phyloP scores from a whole-genome alignment of 2,113 vertebrate species.

The Sakesphorus luctuosus region DNA sequence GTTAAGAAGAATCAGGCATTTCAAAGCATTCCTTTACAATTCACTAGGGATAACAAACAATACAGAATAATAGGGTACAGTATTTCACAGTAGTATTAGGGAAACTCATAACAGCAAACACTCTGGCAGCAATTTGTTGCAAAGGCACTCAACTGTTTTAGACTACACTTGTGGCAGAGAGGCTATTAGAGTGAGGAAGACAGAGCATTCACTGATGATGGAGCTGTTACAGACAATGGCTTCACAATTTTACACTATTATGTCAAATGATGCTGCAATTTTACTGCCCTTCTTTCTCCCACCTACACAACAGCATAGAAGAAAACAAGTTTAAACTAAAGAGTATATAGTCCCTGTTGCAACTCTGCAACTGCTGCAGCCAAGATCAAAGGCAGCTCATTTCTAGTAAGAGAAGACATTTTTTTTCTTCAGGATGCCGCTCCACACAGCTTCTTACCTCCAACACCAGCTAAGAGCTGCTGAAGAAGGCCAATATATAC shows the following conservation, averaged over 20 bases:
- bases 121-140: background rate
- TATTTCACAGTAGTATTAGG: background rate
- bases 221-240: background rate
- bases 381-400: background rate
- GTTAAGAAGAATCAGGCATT: background rate
- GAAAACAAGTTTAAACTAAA: background rate
- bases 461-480: conserved; percentile 89
- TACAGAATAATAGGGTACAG: background rate
- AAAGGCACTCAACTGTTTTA: background rate
- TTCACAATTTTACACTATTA: background rate
- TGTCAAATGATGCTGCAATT: background rate
- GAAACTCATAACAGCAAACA: background rate
- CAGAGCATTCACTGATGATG: background rate
- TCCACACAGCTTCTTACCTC: conserved; percentile 78
- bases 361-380: background rate
- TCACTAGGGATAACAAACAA: background rate
- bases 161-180: background rate
- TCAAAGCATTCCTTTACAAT: background rate
- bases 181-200: background rate
- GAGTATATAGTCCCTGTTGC: background rate
- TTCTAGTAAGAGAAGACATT: background rate
- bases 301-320: background rate
- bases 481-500: conserved; percentile 93
- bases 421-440: background rate
- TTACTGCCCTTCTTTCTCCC: background rate